Evolutionary conservation across 2,888 invertebrate species (phyloP).

Genomic region (Rhorus exstirpatorius): DNA sequence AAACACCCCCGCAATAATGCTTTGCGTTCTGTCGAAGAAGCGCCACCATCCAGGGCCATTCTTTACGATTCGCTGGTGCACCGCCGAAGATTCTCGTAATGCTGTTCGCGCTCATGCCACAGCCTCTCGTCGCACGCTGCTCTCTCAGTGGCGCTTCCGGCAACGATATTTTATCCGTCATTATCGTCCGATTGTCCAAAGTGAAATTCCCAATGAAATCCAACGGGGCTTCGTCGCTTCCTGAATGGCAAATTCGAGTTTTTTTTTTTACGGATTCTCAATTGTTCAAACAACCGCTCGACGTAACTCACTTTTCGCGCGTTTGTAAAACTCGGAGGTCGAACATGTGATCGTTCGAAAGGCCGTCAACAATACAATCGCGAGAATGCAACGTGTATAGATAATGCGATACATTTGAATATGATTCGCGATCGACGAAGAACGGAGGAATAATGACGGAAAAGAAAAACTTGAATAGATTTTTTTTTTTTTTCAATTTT

Average conservation of each 20-base stretch:
- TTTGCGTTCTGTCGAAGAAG: slow-evolving; percentile 89
- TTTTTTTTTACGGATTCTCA: slow-evolving; percentile 18
- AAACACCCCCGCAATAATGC: slow-evolving; percentile 93
- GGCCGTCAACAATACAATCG: neutral
- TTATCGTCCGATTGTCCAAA: slow-evolving; percentile 5
- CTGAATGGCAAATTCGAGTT: slow-evolving; percentile 6
- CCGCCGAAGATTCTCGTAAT: slow-evolving; percentile 89
- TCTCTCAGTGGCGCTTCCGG: slow-evolving; percentile 57
- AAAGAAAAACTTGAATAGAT: slow-evolving; percentile 7
- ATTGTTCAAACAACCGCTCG: neutral
- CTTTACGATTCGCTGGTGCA: slow-evolving; percentile 88
- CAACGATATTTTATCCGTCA: slow-evolving; percentile 7
- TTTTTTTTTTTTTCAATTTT: slow-evolving; percentile 2
- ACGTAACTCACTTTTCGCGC: slow-evolving; percentile 53
- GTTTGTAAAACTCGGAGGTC: slow-evolving; percentile 3
- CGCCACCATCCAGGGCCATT: slow-evolving; percentile 96
- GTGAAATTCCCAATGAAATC: neutral
- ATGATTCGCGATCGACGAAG: neutral
- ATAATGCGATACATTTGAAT: slow-evolving; percentile 34
- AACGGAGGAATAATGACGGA: slow-evolving; percentile 16
- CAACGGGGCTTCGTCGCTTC: neutral
- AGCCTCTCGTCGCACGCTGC: slow-evolving; percentile 84
- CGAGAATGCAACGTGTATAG: slow-evolving; percentile 6
- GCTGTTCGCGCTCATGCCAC: slow-evolving; percentile 87
- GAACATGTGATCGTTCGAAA: slow-evolving; percentile 45